These are phyloP conservation scores for Leptopilina drosophilae DNA, from an alignment of 2,888 invertebrate genomes.

Conservation along the genomic window DNA sequence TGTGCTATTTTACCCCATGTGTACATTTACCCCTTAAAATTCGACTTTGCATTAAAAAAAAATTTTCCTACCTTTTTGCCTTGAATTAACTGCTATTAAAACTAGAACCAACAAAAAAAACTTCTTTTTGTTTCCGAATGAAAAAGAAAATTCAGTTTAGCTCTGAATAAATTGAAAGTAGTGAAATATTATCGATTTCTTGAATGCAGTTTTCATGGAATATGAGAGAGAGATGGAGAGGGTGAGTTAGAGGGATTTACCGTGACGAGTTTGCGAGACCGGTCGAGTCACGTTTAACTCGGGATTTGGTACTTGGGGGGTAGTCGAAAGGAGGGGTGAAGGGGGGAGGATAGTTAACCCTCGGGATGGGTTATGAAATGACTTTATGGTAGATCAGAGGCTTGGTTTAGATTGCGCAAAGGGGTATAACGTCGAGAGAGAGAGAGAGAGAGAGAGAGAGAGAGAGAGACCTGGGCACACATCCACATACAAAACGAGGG, in stretches of 20 bases:
- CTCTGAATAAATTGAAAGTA: background rate
- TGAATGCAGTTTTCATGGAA: constrained; percentile 46
- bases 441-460: too few relatives aligned
- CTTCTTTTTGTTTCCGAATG: too few relatives aligned
- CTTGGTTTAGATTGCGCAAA: constrained; percentile 73
- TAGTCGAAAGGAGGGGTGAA: constrained; percentile 56
- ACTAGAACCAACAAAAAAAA: constrained; percentile 46
- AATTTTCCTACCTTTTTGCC: too few relatives aligned
- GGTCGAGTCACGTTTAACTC: constrained; percentile 66
- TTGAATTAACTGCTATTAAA: constrained; percentile 70
- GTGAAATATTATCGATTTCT: constrained; percentile 30
- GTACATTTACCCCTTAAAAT: too few relatives aligned
- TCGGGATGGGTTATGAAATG: constrained; percentile 75
- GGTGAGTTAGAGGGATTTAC: constrained; percentile 47
- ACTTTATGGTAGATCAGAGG: constrained; percentile 77
- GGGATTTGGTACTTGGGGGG: constrained; percentile 67
- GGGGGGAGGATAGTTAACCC: constrained; percentile 70
- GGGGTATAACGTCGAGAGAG: constrained; percentile 56
- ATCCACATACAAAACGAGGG: constrained; percentile 51
- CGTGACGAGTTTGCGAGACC: constrained; percentile 56
- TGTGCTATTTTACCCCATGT: too few relatives aligned
- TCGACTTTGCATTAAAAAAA: too few relatives aligned
- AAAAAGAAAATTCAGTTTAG: too few relatives aligned
- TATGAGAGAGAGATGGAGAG: too few relatives aligned
- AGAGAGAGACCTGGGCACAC: constrained; percentile 51